These are phyloP conservation scores for Acanthis flammea DNA, from an alignment of 2,797 vertebrate species.

Conservation along the genomic window DNA sequence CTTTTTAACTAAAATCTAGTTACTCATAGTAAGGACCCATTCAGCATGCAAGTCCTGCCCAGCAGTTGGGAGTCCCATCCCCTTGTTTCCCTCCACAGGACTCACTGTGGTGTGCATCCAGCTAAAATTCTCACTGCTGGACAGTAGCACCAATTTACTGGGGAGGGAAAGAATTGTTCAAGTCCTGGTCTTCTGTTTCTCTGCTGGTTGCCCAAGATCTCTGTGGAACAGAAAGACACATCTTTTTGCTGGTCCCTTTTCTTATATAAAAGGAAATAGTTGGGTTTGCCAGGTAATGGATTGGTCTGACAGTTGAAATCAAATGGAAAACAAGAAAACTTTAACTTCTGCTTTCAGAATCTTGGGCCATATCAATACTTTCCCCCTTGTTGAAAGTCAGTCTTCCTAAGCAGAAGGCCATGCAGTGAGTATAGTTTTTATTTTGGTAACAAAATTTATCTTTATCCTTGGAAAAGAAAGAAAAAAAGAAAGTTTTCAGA, in stretches of 20 bases:
- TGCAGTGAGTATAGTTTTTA: background rate
- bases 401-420: background rate
- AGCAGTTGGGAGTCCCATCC: background rate
- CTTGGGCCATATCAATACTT: background rate
- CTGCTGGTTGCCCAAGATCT: background rate
- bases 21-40: background rate
- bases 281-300: background rate
- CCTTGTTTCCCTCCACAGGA: background rate
- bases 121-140: background rate
- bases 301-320: background rate
- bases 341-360: background rate
- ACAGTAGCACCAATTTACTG: background rate
- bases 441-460: background rate
- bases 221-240: background rate
- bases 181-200: background rate
- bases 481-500: background rate
- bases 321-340: background rate
- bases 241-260: background rate
- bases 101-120: accelerated
- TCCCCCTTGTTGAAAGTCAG: background rate
- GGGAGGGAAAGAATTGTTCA: background rate
- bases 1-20: background rate
- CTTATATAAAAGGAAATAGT: background rate
- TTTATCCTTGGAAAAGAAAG: background rate
- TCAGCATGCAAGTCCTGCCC: background rate